phyloP scores from a whole-genome alignment of 2,888 invertebrate genomes.

The Drosophila setosimentum region DNA sequence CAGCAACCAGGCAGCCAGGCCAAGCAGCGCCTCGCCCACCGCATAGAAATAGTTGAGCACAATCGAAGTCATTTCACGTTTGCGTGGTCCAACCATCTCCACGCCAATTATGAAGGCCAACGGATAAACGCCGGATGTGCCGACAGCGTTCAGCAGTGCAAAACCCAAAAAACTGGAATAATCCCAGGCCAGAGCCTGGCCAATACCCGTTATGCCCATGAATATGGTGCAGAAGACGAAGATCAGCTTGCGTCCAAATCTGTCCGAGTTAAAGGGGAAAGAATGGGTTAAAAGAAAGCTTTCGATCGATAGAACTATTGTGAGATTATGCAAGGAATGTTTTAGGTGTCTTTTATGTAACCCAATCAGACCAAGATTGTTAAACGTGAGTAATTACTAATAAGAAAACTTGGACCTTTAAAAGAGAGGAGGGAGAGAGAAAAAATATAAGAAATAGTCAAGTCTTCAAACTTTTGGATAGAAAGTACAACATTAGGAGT shows the following conservation, averaged over 20 bases:
- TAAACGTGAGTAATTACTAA: no score
- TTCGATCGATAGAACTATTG: not conserved
- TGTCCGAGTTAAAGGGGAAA: slow-evolving; percentile 66
- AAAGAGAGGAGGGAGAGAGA: no score
- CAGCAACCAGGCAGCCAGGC: slow-evolving; percentile 87
- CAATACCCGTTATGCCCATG: slow-evolving; percentile 87
- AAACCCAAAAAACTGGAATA: slow-evolving; percentile 86
- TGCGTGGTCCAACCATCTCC: slow-evolving; percentile 88
- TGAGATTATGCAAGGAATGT: not conserved
- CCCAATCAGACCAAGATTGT: no score
- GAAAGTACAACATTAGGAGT: not conserved
- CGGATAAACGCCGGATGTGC: slow-evolving; percentile 88
- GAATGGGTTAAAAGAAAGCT: not conserved
- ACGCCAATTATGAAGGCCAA: slow-evolving; percentile 88
- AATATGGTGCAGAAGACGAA: slow-evolving; percentile 87
- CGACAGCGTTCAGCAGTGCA: slow-evolving; percentile 87
- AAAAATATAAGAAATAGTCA: not conserved
- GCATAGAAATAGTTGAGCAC: slow-evolving; percentile 89
- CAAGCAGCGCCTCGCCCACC: slow-evolving; percentile 88
- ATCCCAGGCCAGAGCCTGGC: slow-evolving; percentile 86
- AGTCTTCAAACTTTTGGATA: not conserved
- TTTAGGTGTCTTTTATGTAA: no score
- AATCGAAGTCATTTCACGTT: slow-evolving; percentile 88
- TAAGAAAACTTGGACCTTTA: no score
- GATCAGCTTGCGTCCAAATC: slow-evolving; percentile 87